Base-by-base conservation (phyloP, 2,113 vertebrate species). In the Pseudopodoces humilis region DNA sequence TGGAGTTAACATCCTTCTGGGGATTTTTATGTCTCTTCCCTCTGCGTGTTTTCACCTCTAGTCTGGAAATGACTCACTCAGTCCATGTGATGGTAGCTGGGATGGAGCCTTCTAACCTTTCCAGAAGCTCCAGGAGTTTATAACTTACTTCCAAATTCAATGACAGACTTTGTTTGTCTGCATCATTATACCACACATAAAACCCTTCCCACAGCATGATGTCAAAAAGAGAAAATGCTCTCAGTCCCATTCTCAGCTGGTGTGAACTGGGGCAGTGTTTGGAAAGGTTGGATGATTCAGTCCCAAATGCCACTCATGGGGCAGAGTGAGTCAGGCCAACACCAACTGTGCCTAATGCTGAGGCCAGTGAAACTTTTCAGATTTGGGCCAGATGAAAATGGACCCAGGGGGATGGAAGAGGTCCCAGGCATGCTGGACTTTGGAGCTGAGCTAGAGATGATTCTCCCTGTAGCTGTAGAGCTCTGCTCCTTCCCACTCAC, bases 51-150 rank as follows among this genome's bases (percentile, higher is more conserved):
- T 97, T 96, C 92, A 97, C 95, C 88, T 95, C 95, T 77, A 46
- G 75, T 93, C 89, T 95, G 96, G 96, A 97, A 97, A 90, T 97
- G 90, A 97, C 88, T 97, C 96, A 97, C 79, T 95, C 46, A 46
- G 75, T 93, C 96, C 95, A 58, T 92, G 90, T 75, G 83, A 83
- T 70, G 92, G 90, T 56, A 91, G 91, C 85, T 69, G 90, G 81
- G 92, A 95, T 84, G 64, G 91, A 96, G 92, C 33, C 88, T 90
- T 82, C 94, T 82, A 97, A 92, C 83, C 88, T 93, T 95, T 97
- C 94, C 96, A 97, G 95, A 93, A 96, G 88, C 65, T 96, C 83
- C 90, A 92, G 92, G 80, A 96, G 93, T 90, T 95, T 88, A 53
- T 33, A 90, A 86, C 68, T 92, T 56, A 25, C 79, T 97, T 93